These are phyloP conservation scores for Ericerus pela DNA, from an alignment of 1,140 invertebrate species.

Conservation along the genomic window DNA sequence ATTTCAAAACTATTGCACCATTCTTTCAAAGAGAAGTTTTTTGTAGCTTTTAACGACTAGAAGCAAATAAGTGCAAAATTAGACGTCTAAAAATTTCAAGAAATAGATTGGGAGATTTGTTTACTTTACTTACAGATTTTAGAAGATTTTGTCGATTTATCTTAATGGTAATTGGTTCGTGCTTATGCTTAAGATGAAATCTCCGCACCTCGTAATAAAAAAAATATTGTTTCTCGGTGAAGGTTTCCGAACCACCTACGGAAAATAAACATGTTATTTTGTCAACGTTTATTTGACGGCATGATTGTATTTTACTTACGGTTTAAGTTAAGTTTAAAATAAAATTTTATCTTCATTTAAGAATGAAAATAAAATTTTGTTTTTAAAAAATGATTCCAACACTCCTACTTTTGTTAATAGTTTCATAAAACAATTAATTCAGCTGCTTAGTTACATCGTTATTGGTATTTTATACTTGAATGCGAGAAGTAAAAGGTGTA, in stretches of 20 bases:
- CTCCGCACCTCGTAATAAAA: slow-evolving; percentile 86
- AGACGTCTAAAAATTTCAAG: background rate
- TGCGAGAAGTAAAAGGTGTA: no score
- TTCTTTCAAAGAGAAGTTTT: slow-evolving; percentile 60
- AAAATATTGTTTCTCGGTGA: slow-evolving; percentile 88
- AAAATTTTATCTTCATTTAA: no score
- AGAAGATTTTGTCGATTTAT: slow-evolving; percentile 64
- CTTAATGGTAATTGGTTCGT: slow-evolving; percentile 68
- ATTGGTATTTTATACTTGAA: no score
- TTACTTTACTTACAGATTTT: slow-evolving; percentile 43
- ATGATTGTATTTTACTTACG: no score
- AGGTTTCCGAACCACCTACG: slow-evolving; percentile 74
- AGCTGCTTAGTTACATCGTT: no score
- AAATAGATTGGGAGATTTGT: slow-evolving; percentile 2
- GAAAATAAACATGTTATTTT: background rate
- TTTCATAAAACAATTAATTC: no score
- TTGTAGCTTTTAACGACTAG: slow-evolving; percentile 67
- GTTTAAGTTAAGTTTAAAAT: no score
- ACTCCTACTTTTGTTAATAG: no score
- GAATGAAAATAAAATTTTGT: no score
- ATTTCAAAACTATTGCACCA: slow-evolving; percentile 92
- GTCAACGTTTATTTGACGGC: no score
- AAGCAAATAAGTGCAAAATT: slow-evolving; percentile 16
- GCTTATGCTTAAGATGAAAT: slow-evolving; percentile 65
- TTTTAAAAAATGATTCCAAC: slow-evolving; percentile 1